Percentiles rank a stretch among this genome's conserved stretches.
These are phyloP conservation scores for Terrapene triunguis DNA, from an alignment of 2,113 vertebrate species.

Conservation along the genomic window DNA sequence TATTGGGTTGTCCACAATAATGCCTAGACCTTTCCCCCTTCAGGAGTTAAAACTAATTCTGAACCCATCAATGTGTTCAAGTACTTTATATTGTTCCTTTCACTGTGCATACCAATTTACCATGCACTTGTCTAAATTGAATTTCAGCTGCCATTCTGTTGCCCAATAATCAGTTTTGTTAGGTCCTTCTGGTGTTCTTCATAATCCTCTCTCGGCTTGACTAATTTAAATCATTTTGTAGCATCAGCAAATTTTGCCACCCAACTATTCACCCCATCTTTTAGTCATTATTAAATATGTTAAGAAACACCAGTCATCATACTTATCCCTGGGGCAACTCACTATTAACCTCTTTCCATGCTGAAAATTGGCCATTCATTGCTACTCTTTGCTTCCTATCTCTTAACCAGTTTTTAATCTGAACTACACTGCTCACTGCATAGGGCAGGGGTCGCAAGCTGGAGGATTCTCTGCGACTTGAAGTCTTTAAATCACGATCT, in stretches of 20 bases:
- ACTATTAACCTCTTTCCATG: background rate
- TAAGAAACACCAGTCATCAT: background rate
- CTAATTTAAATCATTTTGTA: background rate
- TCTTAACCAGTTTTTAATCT: background rate
- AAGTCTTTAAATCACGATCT: too few species aligned
- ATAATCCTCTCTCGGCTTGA: background rate
- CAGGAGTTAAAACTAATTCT: background rate
- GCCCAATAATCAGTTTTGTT: background rate
- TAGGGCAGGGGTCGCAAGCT: too few species aligned
- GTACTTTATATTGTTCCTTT: background rate
- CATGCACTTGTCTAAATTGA: slow-evolving; percentile 11
- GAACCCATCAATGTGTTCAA: background rate
- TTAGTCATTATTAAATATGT: background rate
- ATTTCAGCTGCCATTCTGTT: background rate
- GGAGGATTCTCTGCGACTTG: too few species aligned
- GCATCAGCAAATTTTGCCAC: background rate
- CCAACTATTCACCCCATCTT: background rate
- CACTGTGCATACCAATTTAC: background rate
- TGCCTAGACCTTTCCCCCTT: background rate
- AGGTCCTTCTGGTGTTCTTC: background rate
- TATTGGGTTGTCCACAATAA: background rate
- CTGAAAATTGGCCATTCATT: background rate
- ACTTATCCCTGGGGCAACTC: background rate
- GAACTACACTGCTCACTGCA: too few species aligned
- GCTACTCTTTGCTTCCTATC: background rate